Percentiles rank a stretch among this genome's conserved stretches.
phyloP scores from a whole-genome alignment of 2,888 invertebrate genomes.

The Deilephila porcellus region DNA sequence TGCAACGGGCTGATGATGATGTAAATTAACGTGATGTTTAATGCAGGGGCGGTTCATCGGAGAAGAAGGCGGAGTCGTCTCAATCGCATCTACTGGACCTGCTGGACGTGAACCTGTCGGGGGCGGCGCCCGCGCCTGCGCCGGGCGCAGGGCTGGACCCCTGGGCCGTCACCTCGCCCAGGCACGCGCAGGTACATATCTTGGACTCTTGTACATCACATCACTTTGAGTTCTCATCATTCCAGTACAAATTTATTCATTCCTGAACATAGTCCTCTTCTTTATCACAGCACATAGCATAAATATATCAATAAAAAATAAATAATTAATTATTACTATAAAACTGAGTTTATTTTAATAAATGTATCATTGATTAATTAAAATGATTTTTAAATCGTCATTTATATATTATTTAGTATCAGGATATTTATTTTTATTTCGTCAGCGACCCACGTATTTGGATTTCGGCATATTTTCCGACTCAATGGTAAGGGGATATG shows the following conservation, averaged over 20 bases:
- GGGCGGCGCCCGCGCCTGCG: slow-evolving; percentile 73
- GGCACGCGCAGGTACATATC: slow-evolving; percentile 73
- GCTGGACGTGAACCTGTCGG: slow-evolving; percentile 91
- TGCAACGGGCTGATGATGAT: no score
- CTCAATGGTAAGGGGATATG: slow-evolving; percentile 62
- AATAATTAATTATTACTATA: no score
- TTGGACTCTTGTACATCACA: background rate
- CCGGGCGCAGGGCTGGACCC: slow-evolving; percentile 84
- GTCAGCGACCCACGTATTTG: slow-evolving; percentile 58
- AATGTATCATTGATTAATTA: no score
- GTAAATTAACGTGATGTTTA: background rate
- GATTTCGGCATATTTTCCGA: slow-evolving; percentile 71
- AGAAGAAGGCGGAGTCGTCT: slow-evolving; percentile 34
- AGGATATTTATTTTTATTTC: slow-evolving; percentile 15
- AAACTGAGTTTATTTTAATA: no score
- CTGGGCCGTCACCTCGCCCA: slow-evolving; percentile 88
- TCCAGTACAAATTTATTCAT: no score
- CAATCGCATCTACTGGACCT: slow-evolving; percentile 93
- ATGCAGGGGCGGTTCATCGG: slow-evolving; percentile 31
- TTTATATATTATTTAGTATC: no score
- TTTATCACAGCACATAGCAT: no score
- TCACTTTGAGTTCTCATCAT: no score
- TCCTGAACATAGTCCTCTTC: no score
- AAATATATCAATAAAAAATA: no score
- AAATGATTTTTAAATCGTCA: no score